Evolutionary conservation across 2,888 invertebrate genomes (phyloP).

Genomic region (Eupsilia transversa): DNA sequence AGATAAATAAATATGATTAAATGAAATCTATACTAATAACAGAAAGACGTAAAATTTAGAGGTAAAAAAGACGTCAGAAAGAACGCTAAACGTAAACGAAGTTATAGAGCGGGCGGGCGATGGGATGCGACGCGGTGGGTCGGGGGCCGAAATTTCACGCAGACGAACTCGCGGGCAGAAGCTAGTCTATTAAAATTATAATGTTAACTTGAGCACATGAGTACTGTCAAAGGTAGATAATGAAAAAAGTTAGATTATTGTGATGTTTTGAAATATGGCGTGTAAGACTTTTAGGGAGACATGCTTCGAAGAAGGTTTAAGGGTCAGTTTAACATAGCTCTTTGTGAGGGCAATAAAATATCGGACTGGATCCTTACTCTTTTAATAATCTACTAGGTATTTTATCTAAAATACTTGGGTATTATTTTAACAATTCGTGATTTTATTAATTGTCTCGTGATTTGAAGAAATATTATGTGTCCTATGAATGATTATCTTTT

Average conservation of each 20-base stretch:
- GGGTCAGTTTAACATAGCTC: slow-evolving; percentile 22
- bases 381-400: not conserved
- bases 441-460: not conserved
- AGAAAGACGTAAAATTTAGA: too few species aligned
- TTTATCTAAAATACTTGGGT: not conserved
- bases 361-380: not conserved
- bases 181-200: too few species aligned
- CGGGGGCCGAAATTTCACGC: too few species aligned
- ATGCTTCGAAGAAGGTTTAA: not conserved
- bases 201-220: slow-evolving; percentile 27
- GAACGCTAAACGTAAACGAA: not conserved
- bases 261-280: slow-evolving; percentile 46
- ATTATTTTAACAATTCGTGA: not conserved
- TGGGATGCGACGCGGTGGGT: not conserved
- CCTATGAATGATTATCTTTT: too few species aligned
- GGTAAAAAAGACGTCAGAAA: not conserved
- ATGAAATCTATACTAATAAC: slow-evolving; percentile 46
- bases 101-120: not conserved
- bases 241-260: slow-evolving; percentile 38
- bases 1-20: slow-evolving; percentile 31
- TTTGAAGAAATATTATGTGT: not conserved
- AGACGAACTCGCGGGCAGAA: too few species aligned
- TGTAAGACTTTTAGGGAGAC: slow-evolving; percentile 43
- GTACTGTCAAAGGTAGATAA: slow-evolving; percentile 22
- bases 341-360: slow-evolving; percentile 1